Conservation (phyloP, 2,113 vertebrate species). For the Megatriorchis doriae region DNA sequence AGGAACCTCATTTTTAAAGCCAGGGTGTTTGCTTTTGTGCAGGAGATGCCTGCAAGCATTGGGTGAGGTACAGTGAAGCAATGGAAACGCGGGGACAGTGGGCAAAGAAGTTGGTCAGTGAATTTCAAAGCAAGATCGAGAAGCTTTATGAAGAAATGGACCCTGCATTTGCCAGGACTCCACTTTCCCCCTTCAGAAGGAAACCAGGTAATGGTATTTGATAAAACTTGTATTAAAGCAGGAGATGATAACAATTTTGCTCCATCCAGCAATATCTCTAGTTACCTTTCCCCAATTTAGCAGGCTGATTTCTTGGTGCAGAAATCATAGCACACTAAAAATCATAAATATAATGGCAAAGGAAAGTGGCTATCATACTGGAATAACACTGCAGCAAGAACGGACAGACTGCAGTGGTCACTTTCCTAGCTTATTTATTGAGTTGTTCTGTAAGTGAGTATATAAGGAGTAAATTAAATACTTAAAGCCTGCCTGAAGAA, state of each 20-base stretch:
- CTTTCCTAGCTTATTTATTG: not conserved
- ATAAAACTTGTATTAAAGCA: not conserved
- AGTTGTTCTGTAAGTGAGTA: not conserved
- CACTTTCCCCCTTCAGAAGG: conserved; percentile 71
- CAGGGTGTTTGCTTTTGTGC: not conserved
- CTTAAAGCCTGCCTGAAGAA: not conserved
- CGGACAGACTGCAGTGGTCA: not conserved
- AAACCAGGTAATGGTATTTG: conserved; percentile 58
- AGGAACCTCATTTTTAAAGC: not conserved
- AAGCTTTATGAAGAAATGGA: conserved; percentile 65
- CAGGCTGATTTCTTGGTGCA: not conserved
- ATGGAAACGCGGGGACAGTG: conserved; percentile 92
- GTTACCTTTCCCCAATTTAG: not conserved
- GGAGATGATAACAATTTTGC: not conserved
- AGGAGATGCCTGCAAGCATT: conserved; percentile 89
- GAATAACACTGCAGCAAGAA: not conserved
- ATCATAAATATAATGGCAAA: not conserved
- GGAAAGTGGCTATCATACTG: not conserved
- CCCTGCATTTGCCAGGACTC: conserved; percentile 13
- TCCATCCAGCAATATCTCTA: not conserved
- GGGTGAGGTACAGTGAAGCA: conserved; percentile 88
- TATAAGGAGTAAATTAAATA: not conserved
- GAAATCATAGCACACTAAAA: not conserved
- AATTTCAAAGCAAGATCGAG: conserved; percentile 83
- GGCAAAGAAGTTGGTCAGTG: conserved; percentile 84